A percentile compares a stretch with the other conserved stretches of the same genome.
Evolutionary conservation across 2,113 vertebrate species (phyloP).

Genomic region (Sminthopsis crassicaudata): DNA sequence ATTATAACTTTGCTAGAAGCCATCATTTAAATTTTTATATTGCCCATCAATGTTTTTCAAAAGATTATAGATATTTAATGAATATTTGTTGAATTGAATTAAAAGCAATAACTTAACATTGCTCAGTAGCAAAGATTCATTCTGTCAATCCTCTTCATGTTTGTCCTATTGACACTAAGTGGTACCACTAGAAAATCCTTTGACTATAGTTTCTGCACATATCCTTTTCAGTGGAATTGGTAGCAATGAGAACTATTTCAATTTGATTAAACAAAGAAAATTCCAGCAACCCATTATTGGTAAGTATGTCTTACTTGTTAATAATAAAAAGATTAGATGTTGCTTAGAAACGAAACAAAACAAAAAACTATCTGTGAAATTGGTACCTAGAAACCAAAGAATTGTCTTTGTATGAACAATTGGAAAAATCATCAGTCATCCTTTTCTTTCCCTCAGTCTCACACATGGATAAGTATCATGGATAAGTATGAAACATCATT

Average conservation of each 20-base stretch:
- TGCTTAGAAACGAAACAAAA: not conserved
- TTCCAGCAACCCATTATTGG: not conserved
- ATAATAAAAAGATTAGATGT: not conserved
- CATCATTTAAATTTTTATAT: not conserved
- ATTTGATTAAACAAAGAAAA: conserved; percentile 10
- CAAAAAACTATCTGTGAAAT: conserved; percentile 9
- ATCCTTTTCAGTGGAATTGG: not conserved
- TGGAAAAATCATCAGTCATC: not conserved
- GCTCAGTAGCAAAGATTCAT: not conserved
- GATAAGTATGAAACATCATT: not conserved
- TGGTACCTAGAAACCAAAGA: conserved; percentile 2
- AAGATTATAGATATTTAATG: too few species aligned
- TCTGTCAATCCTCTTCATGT: not conserved
- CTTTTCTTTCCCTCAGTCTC: not conserved
- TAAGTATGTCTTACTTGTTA: conserved; percentile 10
- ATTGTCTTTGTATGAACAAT: not conserved
- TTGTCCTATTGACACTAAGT: not conserved
- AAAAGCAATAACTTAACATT: too few species aligned
- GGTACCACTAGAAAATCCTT: not conserved
- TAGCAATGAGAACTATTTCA: not conserved
- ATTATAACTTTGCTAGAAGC: not conserved
- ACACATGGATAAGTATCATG: not conserved
- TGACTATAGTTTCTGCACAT: not conserved
- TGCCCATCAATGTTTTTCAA: not conserved
- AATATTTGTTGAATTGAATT: too few species aligned